phyloP scores from a whole-genome alignment of 2,797 vertebrate genomes.

The Xiphorhynchus erythropygius region DNA sequence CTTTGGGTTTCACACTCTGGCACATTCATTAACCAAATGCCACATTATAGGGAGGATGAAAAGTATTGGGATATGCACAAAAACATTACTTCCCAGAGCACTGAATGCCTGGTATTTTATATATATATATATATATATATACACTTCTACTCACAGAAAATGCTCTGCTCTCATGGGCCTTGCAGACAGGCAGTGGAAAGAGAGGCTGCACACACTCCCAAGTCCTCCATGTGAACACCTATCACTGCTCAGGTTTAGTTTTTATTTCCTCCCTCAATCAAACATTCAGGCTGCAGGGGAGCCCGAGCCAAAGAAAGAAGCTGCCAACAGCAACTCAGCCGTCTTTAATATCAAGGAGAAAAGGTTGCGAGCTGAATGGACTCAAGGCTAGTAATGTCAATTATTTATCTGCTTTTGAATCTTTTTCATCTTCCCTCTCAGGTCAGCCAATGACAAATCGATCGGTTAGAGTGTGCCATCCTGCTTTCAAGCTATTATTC shows the following conservation, averaged over 20 bases:
- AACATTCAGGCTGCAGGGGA: constrained; percentile 21
- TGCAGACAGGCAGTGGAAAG: not conserved
- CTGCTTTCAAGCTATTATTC: constrained; percentile 42
- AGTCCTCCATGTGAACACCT: not conserved
- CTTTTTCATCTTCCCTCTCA: constrained; percentile 34
- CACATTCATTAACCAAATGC: constrained; percentile 53
- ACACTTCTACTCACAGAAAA: not conserved
- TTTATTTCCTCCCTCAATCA: constrained; percentile 15
- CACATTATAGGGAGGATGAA: not conserved
- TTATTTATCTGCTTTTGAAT: constrained; percentile 56
- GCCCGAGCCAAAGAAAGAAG: constrained; percentile 1
- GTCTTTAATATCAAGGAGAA: constrained; percentile 43
- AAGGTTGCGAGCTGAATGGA: constrained; percentile 27
- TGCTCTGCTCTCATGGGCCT: not conserved
- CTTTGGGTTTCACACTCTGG: constrained; percentile 50
- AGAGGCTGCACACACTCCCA: not conserved
- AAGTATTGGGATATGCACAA: not conserved
- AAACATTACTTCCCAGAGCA: not conserved
- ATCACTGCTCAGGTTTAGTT: not conserved
- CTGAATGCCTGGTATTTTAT: not conserved
- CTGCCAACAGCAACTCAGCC: constrained; percentile 38
- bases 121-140: not conserved
- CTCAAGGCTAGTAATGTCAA: constrained; percentile 25
- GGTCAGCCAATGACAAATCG: constrained; percentile 52
- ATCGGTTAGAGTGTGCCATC: not conserved